Evolutionary conservation across 2,113 vertebrate species (phyloP), one percentile per base, ranked within the genome.

Genomic region (Bufo gargarizans): DNA sequence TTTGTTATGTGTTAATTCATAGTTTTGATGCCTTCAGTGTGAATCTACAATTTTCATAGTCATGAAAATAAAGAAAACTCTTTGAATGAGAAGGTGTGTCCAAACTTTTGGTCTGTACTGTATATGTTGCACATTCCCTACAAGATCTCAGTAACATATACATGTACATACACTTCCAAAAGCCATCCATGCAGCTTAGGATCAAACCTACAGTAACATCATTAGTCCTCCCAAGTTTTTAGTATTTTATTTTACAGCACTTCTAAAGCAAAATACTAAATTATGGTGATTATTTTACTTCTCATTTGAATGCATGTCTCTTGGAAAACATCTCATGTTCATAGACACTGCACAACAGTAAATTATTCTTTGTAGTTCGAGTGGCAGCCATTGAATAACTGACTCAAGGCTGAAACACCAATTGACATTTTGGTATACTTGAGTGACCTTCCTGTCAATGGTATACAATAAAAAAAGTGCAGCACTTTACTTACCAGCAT

Each of bases 401-500:
- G 45, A 50, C 47, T 77, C 16, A 77, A 10, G 2, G 45, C 47
- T 77, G 9, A 49, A 20, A 77, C 13, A 77, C 74, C 47, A 77
- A 77, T 77, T 77, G 45, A 77, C 45, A 77, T 77, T 77, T 50
- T 77, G 14, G 74, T 77, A 47, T 11, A 77, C 33, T 50, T 50
- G 47, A 77, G 47, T 49, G 47, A 77, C 74, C 74, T 77, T 47
- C 74, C 7, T 20, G 47, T 77, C 74, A 50, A 11, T 19, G 74
- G 17, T 20, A 49, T 20, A 50, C 45, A 45, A 72, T 72, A 77
- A 50, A 74, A 50, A 74, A 47, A 10, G 50, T 20, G 17, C 7
- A 0, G 47, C 74, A 50, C 74, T 74, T 74, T 13, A 74, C 33
- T 13, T 72, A 69, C 33, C 49, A 7, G 43, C 7, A 19, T 2